phyloP scores from a whole-genome alignment of 92 coral and sea anemone species.

The Siderastrea radians region DNA sequence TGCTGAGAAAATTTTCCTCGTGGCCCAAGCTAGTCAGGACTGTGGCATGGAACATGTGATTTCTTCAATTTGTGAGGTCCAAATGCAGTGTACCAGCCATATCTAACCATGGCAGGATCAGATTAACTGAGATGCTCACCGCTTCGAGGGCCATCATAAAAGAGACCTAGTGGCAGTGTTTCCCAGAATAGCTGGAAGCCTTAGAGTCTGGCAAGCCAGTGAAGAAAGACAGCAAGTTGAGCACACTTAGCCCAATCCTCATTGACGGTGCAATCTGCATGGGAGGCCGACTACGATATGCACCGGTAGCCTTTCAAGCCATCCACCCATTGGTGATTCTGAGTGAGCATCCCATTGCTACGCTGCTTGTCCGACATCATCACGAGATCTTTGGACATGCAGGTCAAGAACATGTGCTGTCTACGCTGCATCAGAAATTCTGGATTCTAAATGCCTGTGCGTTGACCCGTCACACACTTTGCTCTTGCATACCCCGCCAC shows the following conservation, averaged over 20 bases:
- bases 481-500: constrained; percentile 20
- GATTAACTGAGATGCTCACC: constrained; percentile 27
- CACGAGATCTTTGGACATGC: constrained; percentile 46
- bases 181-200: constrained; percentile 43
- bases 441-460: constrained; percentile 38
- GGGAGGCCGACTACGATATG: constrained; percentile 52
- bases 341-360: constrained; percentile 39
- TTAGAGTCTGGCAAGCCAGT: constrained; percentile 17
- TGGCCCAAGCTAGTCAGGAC: constrained; percentile 46
- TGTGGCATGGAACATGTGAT: constrained; percentile 58
- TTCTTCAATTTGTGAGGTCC: constrained; percentile 7
- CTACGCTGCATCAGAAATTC: constrained; percentile 22
- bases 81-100: constrained; percentile 11
- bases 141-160: constrained; percentile 40
- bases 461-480: constrained; percentile 14
- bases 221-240: constrained; percentile 7
- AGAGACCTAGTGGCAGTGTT: constrained; percentile 38
- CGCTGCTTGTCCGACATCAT: constrained; percentile 24
- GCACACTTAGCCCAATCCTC: constrained; percentile 27
- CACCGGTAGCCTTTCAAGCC: constrained; percentile 42
- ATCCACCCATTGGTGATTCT: constrained; percentile 50
- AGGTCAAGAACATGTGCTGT: constrained; percentile 42
- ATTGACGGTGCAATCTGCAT: constrained; percentile 33
- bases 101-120: constrained; percentile 18
- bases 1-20: constrained; percentile 31